These are phyloP conservation scores for Ficedula albicollis DNA, from an alignment of 2,797 vertebrate genomes.

Conservation along the genomic window DNA sequence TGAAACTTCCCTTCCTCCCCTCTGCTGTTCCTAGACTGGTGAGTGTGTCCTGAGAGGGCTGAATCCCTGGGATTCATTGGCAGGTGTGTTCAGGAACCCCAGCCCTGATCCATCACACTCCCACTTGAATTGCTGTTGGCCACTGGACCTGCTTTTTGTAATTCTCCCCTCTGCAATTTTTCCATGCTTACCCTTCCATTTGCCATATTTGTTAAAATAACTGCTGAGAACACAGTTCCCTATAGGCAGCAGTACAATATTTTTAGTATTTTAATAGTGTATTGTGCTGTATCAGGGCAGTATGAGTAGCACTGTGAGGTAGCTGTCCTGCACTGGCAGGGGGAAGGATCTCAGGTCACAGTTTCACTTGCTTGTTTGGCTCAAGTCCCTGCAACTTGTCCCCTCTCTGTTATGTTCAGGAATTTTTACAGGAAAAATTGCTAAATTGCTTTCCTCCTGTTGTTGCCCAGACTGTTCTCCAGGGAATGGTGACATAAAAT, in stretches of 20 bases:
- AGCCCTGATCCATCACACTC: fast-evolving
- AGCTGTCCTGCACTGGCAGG: neutral
- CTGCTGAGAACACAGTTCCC: neutral
- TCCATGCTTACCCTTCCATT: neutral
- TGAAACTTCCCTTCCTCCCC: neutral
- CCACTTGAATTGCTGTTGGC: neutral
- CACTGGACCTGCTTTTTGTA: neutral
- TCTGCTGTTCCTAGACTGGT: neutral
- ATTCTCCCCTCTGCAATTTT: neutral
- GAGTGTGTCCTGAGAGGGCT: neutral
- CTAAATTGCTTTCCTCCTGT: neutral
- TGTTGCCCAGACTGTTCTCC: neutral
- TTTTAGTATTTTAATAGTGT: neutral
- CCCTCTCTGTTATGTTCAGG: fast-evolving
- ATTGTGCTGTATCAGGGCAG: neutral
- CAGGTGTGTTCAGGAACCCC: neutral
- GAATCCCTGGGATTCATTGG: neutral
- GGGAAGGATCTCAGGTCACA: neutral
- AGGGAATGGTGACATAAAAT: neutral
- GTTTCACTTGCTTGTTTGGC: neutral
- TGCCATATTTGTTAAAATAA: neutral
- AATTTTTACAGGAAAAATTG: neutral
- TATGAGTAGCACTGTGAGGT: neutral
- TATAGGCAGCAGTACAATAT: neutral
- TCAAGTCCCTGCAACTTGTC: neutral